Evolutionary conservation across 1,140 invertebrate genomes (phyloP), one percentile per base, ranked within the genome.

Genomic region (Dufourea novaeangliae): DNA sequence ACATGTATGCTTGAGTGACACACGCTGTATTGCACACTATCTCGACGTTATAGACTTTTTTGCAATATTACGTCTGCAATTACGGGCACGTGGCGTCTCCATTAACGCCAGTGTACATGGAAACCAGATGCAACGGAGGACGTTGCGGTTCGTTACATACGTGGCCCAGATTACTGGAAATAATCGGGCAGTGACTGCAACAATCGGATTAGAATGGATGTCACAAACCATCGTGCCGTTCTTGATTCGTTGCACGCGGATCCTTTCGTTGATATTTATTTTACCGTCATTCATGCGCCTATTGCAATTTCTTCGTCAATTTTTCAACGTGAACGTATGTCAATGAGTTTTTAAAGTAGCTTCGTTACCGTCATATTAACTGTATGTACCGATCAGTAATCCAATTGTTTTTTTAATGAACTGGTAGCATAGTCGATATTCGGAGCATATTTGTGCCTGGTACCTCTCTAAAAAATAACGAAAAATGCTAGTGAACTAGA

Each of bases 31-130:
- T n/a, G n/a, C n/a, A n/a, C n/a, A n/a, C n/a, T n/a, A n/a, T n/a
- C n/a, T n/a, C n/a, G n/a, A n/a, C n/a, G n/a, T n/a, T n/a, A n/a
- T n/a, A n/a, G n/a, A n/a, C n/a, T n/a, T n/a, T n/a, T n/a, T n/a
- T n/a, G n/a, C n/a, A n/a, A n/a, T n/a, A 50, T 50, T 50, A n/a
- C 46, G 20, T n/a, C 46, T n/a, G 46, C n/a, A 50, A 50, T 50
- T 50, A n/a, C 8, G 46, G 20, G 46, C 46, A 50, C 46, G 20
- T 7, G 20, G 6, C 6, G 20, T 50, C 46, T 50, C 6, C 46
- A 50, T 50, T 50, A 50, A 50, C 46, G 46, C 20, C 20, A 50
- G 8, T n/a, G n/a, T 50, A 50, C 8, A n/a, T 50, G 20, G 46
- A 50, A 50, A 50, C 46, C n/a, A n/a, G 20, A n/a, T 50, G 20